Percentiles rank a stretch among this genome's conserved stretches.
Conservation (phyloP, 2,113 vertebrate species). For the Fulmarus glacialis region DNA sequence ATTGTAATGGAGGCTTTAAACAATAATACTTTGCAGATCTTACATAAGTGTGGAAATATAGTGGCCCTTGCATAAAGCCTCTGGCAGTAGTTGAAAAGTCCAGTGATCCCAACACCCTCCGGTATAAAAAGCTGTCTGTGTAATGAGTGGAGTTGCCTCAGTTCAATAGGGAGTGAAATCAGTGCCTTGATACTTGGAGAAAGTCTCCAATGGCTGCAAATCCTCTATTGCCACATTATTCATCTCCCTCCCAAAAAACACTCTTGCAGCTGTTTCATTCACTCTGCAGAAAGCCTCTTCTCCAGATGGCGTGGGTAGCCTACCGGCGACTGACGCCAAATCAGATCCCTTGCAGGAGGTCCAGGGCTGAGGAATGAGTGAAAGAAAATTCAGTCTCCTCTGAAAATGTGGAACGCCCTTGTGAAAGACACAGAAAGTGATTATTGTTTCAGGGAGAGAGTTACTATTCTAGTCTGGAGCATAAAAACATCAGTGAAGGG, state of each 20-base stretch:
- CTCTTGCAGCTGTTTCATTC: conserved; percentile 55
- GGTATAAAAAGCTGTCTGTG: conserved; percentile 8
- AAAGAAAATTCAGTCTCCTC: background rate
- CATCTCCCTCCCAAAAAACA: background rate
- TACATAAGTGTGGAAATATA: background rate
- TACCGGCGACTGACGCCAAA: background rate
- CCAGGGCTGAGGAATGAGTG: background rate
- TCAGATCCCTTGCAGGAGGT: background rate
- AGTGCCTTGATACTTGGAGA: background rate
- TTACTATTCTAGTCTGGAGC: background rate
- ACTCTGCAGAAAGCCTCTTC: conserved; percentile 26
- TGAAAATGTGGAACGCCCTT: background rate
- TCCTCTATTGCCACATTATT: conserved; percentile 29
- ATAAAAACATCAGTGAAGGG: background rate
- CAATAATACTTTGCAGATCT: background rate
- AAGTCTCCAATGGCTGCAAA: background rate
- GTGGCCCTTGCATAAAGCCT: background rate
- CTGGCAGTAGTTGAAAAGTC: conserved; percentile 17
- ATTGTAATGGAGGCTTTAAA: background rate
- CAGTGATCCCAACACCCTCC: background rate
- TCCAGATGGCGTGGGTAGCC: conserved; percentile 42
- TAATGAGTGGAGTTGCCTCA: background rate
- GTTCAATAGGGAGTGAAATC: conserved; percentile 17
- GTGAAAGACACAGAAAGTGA: background rate
- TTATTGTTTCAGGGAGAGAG: background rate